Conservation (phyloP, 2,113 vertebrate species). For the Mionectes macconnelli region DNA sequence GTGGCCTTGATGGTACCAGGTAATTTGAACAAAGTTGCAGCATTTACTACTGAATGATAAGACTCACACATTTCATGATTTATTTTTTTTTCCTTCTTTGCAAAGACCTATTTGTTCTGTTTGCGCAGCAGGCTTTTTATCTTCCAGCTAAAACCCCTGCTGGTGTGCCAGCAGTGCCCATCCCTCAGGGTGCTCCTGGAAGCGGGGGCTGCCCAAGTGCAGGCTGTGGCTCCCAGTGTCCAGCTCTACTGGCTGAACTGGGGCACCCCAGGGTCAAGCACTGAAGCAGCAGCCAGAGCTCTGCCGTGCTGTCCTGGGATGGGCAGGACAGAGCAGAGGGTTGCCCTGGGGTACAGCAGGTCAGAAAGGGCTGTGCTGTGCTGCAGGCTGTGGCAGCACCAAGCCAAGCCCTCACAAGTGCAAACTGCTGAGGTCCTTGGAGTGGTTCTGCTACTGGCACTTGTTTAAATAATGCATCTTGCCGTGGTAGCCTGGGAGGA, state of each 20-base stretch:
- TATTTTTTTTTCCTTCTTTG: neutral
- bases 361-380: fast-evolving
- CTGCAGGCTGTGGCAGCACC: neutral
- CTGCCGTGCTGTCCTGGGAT: fast-evolving
- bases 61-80: fast-evolving
- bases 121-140: neutral
- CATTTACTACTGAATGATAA: neutral
- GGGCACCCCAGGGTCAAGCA: fast-evolving
- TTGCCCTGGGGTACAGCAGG: neutral
- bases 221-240: neutral
- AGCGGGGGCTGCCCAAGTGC: neutral
- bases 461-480: neutral
- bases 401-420: fast-evolving
- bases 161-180: neutral
- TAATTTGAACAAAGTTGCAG: fast-evolving
- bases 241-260: neutral
- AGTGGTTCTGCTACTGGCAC: fast-evolving
- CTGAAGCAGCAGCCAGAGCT: fast-evolving
- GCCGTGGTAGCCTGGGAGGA: neutral
- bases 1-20: neutral
- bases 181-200: too few relatives aligned
- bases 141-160: fast-evolving
- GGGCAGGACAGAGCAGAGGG: neutral
- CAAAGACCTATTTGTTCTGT: neutral
- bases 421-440: neutral